Evolutionary conservation across 2,113 vertebrate genomes (phyloP), one percentile per base, ranked within the genome.

Genomic region (Macquaria australasica): DNA sequence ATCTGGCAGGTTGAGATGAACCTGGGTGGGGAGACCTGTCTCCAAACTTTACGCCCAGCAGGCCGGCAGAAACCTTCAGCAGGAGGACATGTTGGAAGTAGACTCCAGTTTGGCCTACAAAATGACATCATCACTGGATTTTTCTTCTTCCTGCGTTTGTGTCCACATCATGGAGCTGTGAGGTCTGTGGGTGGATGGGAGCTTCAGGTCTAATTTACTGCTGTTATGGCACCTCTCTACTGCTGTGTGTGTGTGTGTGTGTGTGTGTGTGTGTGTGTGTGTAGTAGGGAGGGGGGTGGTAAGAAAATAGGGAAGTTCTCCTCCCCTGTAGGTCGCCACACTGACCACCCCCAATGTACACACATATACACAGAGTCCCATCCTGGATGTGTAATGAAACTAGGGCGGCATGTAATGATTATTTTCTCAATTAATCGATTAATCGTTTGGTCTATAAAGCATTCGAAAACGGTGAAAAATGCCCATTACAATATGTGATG

Each of bases 131-230:
- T 43, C 0, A 39, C 34, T 45, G 75, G 71, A 84, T 63, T 76
- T 37, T 56, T 73, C 45, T 77, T 31, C 37, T 86, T 84, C 73
- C 86, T 86, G 69, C 77, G 67, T 72, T 86, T 90, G 69, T 85
- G 76, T 85, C 55, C 23, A 50, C 82, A 68, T 56, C 53, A 16
- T 4, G 23, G 23, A 55, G 60, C 15, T 8, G 71, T 6, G 53
- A 50, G 67, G 53, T 60, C 9, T 3, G 64, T 66, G 79, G 48
- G 73, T 25, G 78, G 34, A 55, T 62, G 41, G 31, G 59, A 59
- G 74, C 31, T 71, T 41, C 53, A 31, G 34, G 64, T 60, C 64
- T 51, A 64, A 71, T 79, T 73, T 82, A 68, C 62, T 23, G 67
- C 69, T 7, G 68, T 77, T 77, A 23, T 39, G 81, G 67, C 31